Evolutionary conservation across 2,113 vertebrate genomes (phyloP), one percentile per base, ranked within the genome.

Genomic region (Vulpes vulpes): DNA sequence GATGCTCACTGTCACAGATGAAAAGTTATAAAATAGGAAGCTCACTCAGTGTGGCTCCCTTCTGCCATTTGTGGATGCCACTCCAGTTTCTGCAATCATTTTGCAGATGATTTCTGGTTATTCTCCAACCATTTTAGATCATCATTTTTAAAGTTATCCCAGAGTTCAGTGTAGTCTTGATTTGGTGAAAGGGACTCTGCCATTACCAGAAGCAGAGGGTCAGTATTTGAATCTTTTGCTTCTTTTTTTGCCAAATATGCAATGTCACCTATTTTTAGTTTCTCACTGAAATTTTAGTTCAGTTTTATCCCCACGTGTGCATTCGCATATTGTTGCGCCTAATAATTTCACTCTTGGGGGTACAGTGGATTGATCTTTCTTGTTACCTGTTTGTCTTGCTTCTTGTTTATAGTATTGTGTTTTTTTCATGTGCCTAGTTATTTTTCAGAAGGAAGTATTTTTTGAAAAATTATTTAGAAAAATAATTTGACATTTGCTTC

Each of bases 391-490:
- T 30, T 57, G 27, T 20, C 30, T 35, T 76, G 43, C 32, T 32
- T 83, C 53, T 83, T 71, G 17, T 57, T 89, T 65, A 51, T 76
- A 17, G 53, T 9, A 12, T 51, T 93, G 49, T 85, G 1, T 85
- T 90, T 85, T 38, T 38, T 85, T 85, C 10, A 67, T 53, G 22
- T 89, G 1, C 49, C 51, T 67, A 20, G 15, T 90, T 51, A 38
- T 27, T 90, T 78, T 86, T 80, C 43, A 92, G 57, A 53, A 89
- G n/a, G 20, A 91, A 73, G 81, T 76, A 89, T 20, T 92, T 92
- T 85, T 69, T 84, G 32, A 80, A 92, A 91, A 92, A 51, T 80
- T 83, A 91, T 20, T 89, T 95, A 74, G 64, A 19, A 76, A 93
- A 94, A 53, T 11, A 92, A 80, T 53, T 27, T 55, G 82, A 74